Base-by-base conservation (phyloP, 2,113 vertebrate genomes). In the Grallaria varia region DNA sequence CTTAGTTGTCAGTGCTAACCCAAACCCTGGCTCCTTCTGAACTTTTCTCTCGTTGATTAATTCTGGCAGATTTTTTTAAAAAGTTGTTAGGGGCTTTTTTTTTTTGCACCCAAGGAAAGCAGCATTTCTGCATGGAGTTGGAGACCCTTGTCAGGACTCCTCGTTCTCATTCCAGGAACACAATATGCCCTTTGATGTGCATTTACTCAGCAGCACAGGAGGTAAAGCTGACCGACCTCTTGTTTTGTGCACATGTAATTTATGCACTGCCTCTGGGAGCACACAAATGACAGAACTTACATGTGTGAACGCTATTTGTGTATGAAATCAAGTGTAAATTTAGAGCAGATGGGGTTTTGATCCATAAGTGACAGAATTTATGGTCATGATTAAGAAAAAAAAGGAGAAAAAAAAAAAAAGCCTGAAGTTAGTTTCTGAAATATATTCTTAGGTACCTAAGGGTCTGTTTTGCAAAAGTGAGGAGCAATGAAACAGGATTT, bases 301-400 rank as follows among this genome's bases (percentile, higher is more conserved):
- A 77, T 90, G 92, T 96, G 93, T 95, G 95, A 96, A 93, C 92
- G 72, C 87, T 93, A 94, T 94, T 90, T 93, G 93, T 95, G 92
- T 72, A 30, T 59, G 72, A 96, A 96, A 97, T 95, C 93, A 94
- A 93, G 93, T 96, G 96, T 78, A 96, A 97, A 96, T 95, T 91
- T 85, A 85, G 90, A 96, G 95, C 96, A 97, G 95, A 96, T 96
- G 95, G 91, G n/a, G 40, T 80, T 91, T 93, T 83, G 90, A 94
- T 92, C 94, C 37, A 7, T 27, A 83, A 91, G 45, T 40, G 72
- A 74, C 71, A 59, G 87, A 93, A 96, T 97, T 97, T 96, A 96
- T 67, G 56, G 44, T 78, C 60, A 95, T 91, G 90, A 94, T 94
- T 88, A 39, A 87, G 50, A 87, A 42, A 39, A 44, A 44, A 23